Conservation (phyloP, 2,888 invertebrate genomes). For the Lochmaea capreae region DNA sequence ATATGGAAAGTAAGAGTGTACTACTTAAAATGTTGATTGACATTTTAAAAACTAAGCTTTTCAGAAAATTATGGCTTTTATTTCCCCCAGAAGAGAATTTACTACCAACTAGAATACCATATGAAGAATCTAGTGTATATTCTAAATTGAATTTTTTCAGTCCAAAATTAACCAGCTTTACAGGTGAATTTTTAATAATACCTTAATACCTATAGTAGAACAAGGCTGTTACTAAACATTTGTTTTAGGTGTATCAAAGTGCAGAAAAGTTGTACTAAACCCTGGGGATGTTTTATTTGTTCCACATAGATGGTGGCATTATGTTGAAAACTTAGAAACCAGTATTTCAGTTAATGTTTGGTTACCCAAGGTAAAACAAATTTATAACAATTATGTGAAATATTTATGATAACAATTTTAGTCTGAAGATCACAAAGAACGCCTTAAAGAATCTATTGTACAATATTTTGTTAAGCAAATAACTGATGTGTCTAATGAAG, state of each 20-base stretch:
- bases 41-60: conserved; percentile 44
- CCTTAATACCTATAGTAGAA: no score
- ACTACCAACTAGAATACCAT: conserved; percentile 87
- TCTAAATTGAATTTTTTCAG: conserved; percentile 84
- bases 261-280: conserved; percentile 72
- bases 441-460: conserved; percentile 74
- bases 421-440: conserved; percentile 55
- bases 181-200: conserved; percentile 54
- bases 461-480: conserved; percentile 75
- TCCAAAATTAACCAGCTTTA: conserved; percentile 69
- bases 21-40: not conserved
- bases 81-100: conserved; percentile 84
- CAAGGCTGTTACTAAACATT: not conserved
- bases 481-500: conserved; percentile 68
- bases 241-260: conserved; percentile 51
- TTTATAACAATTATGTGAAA: conserved; percentile 32
- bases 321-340: conserved; percentile 86
- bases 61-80: conserved; percentile 90
- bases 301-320: conserved; percentile 97
- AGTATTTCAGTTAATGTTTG: conserved; percentile 76
- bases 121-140: conserved; percentile 96
- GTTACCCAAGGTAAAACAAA: conserved; percentile 77
- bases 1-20: conserved; percentile 77
- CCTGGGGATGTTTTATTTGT: conserved; percentile 91
- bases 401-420: conserved; percentile 5